Base-by-base conservation (phyloP, 2,797 vertebrate species). In the Peromyscus melanophrys region DNA sequence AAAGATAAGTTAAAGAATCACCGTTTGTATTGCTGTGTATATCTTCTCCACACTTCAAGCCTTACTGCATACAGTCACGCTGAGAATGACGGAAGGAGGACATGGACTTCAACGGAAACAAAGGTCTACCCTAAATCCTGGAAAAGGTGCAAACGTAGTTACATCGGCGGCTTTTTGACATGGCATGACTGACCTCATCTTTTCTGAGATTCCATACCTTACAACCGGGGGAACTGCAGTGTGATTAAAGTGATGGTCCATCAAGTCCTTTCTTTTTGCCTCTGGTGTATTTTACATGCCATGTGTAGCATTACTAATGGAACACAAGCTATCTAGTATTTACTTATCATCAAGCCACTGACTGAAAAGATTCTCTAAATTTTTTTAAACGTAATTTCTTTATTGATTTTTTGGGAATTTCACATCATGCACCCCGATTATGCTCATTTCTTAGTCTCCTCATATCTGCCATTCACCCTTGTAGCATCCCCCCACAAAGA, bases 191-290 rank as follows among this genome's bases (percentile, higher is more conserved):
- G 84, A 85, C 55, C 61, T 78, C 69, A 61, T 80, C 0, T 0
- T 69, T 93, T 91, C 61, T 77, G 77, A 92, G 81, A 55, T 57
- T 43, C 43, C 77, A 46, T 1, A 71, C 12, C 23, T 63, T 61
- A 40, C 63, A 96, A 93, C 91, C 86, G 73, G 80, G 71, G 63
- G 34, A 92, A 94, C 93, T 97, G 88, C 43, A 94, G 31, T 75
- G 23, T 86, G 82, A 92, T 91, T 96, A 96, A 93, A 91, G 90
- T 85, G 55, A 87, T 29, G 69, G 96, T 93, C 49, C 77, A 77
- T 95, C 92, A 97, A 67, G 91, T 65, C 27, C 78, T 82, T 93
- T 52, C 55, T 94, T 78, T 46, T 84, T 96, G 78, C 61, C 31
- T 76, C 52, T 11, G 23, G 65, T 96, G 61, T 87, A 71, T 96